Conservation (phyloP, 2,888 invertebrate species). For the Volucella bombylans region DNA sequence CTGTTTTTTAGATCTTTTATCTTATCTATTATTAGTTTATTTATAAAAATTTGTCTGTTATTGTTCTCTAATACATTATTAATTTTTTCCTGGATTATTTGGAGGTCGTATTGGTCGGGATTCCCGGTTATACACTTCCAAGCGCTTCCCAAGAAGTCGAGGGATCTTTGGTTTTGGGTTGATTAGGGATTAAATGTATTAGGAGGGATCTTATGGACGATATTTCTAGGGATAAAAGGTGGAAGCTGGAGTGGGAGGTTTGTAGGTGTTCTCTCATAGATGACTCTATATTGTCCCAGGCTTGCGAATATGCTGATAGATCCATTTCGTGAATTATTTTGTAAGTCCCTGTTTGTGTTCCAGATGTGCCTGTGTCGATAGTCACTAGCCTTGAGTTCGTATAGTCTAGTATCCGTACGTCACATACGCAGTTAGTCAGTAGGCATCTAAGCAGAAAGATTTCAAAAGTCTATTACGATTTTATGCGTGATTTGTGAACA, state of each 20-base stretch:
- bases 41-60: conserved; percentile 7
- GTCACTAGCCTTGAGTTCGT: conserved; percentile 9
- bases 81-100: conserved; percentile 11
- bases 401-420: conserved; percentile 5
- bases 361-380: conserved; percentile 7
- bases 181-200: neutral
- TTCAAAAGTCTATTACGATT: neutral
- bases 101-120: neutral
- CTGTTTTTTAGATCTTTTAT: neutral
- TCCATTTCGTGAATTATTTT: conserved; percentile 12
- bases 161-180: neutral
- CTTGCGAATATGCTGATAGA: neutral
- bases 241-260: conserved; percentile 5
- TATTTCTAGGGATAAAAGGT: neutral
- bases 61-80: conserved; percentile 6
- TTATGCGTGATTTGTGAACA: neutral
- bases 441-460: neutral
- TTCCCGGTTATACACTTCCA: neutral
- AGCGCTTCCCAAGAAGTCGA: neutral
- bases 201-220: neutral
- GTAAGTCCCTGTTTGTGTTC: neutral
- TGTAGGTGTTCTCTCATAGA: neutral
- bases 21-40: conserved; percentile 8
- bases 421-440: neutral
- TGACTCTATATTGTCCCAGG: neutral